Conservation (phyloP, 2,797 vertebrate genomes). For the Prunella strophiata region DNA sequence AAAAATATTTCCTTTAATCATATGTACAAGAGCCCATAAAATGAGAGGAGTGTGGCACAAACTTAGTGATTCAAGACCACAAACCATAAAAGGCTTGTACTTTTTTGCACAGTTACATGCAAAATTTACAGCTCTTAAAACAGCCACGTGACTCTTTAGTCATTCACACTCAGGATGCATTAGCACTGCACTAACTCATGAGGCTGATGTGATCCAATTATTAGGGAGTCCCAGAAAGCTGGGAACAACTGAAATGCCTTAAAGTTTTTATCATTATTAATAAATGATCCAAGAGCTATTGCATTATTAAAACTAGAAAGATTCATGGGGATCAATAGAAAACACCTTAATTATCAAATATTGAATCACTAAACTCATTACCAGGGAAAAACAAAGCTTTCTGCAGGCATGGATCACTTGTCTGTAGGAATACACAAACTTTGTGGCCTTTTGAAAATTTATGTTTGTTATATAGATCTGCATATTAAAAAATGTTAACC, state of each 20-base stretch:
- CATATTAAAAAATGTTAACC: not conserved
- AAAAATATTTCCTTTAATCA: slow-evolving; percentile 21
- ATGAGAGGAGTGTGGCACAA: not conserved
- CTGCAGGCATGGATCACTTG: not conserved
- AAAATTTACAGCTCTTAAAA: slow-evolving; percentile 26
- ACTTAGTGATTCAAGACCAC: not conserved
- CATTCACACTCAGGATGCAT: slow-evolving; percentile 15
- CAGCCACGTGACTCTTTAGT: slow-evolving; percentile 13
- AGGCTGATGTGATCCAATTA: not conserved
- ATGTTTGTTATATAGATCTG: not conserved
- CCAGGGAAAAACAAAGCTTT: not conserved
- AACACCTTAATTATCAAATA: not conserved
- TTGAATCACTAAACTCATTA: not conserved
- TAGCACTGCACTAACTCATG: not conserved
- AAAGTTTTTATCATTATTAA: not conserved
- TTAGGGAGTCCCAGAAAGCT: not conserved
- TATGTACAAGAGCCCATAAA: not conserved
- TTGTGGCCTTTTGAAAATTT: not conserved
- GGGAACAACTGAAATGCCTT: not conserved
- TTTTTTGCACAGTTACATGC: not conserved
- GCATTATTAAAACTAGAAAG: not conserved
- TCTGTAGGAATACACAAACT: not conserved
- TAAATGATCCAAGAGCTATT: not conserved
- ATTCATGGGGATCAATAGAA: not conserved
- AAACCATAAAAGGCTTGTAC: not conserved